Evolutionary conservation across 2,113 vertebrate genomes (phyloP).

Genomic region (Falcunculus frontatus): DNA sequence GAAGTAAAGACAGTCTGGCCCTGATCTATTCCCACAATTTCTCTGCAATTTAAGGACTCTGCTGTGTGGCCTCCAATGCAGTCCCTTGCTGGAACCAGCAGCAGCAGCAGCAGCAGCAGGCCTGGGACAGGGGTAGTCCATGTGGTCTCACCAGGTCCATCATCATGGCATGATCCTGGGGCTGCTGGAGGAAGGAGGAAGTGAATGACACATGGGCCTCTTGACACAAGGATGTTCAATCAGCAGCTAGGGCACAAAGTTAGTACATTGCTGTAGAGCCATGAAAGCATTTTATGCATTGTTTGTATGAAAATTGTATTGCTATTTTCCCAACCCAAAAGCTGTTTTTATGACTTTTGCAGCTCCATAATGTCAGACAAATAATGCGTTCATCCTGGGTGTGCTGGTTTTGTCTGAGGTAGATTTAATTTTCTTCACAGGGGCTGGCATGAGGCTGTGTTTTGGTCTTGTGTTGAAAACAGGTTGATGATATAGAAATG

Average conservation of each 20-base stretch:
- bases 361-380: background rate
- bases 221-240: background rate
- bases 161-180: rapidly evolving
- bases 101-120: rapidly evolving
- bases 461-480: background rate
- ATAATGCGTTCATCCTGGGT: background rate
- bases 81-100: background rate
- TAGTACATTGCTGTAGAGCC: background rate
- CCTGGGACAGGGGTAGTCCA: rapidly evolving
- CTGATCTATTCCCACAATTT: background rate
- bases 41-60: background rate
- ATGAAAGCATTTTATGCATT: background rate
- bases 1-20: background rate
- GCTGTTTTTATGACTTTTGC: background rate
- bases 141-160: background rate
- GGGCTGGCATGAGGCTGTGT: too few species aligned
- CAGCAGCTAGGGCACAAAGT: background rate
- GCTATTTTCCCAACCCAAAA: background rate
- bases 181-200: background rate
- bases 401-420: background rate
- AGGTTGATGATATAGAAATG: background rate
- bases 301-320: background rate
- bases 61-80: background rate
- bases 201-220: too few species aligned
- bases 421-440: background rate